Base-by-base conservation (phyloP, 2,113 vertebrate genomes). In the Cottus gobio region DNA sequence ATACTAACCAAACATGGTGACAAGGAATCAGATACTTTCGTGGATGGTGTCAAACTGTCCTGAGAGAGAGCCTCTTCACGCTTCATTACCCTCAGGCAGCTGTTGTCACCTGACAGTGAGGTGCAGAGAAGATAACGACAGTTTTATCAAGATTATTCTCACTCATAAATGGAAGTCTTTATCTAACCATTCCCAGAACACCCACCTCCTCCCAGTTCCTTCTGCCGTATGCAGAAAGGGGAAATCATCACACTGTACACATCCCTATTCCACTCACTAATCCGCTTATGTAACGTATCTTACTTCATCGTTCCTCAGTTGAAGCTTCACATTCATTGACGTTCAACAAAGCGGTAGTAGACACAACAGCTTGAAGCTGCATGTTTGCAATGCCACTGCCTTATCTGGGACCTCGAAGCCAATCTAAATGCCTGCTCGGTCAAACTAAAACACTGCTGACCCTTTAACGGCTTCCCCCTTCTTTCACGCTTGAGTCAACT, bases 401-500 rank as follows among this genome's bases (percentile, higher is more conserved):
- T 80, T 62, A 61, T 74, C 64, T 37, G 54, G 31, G 54, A 75
- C 77, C 66, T 76, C 22, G 34, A 28, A 39, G 50, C 64, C 36
- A 18, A 67, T 80, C 54, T 20, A 75, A 52, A 77, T 85, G 50
- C 79, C 69, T 67, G 39, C 79, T 44, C 75, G 39, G 64, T 30
- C 48, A 44, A 58, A 62, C 46, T 71, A 11, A 57, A 75, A 85
- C 61, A 58, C 61, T 0, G 69, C n/a, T 39, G 69, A 67, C 70
- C 54, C 54, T 80, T 30, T 52, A 39, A 52, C 52, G 28, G 76
- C 86, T 87, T 81, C 69, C 76, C 52, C 54, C 72, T 82, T 70
- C 80, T 89, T 85, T 90, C 79, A 83, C 75, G 64, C 75, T 65
- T 36, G 57, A 71, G 77, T 89, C 80, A 77, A 75, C 79, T 80